Conservation (phyloP, 2,888 invertebrate species). For the Cheilosia impressa region DNA sequence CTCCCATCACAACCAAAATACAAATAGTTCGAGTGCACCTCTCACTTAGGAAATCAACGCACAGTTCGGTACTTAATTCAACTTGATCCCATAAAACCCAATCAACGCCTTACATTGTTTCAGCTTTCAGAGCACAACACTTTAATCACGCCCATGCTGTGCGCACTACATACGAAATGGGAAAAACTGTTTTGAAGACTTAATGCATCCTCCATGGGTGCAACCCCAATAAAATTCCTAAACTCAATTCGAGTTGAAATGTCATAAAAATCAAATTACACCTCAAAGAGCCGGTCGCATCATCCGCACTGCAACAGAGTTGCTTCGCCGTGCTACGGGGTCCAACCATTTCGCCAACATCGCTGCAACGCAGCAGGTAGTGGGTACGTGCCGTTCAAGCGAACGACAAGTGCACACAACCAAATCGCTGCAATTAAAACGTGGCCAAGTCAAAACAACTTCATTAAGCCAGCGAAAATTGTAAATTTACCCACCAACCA, state of each 20-base stretch:
- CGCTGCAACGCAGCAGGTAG: slow-evolving; percentile 14
- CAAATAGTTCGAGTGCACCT: not conserved
- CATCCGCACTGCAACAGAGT: slow-evolving; percentile 52
- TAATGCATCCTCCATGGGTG: slow-evolving; percentile 49
- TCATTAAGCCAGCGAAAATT: slow-evolving; percentile 67
- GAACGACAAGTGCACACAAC: slow-evolving; percentile 60
- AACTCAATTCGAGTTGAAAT: slow-evolving; percentile 33
- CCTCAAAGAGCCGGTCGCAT: slow-evolving; percentile 43
- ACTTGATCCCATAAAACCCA: slow-evolving; percentile 60
- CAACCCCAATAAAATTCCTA: slow-evolving; percentile 45
- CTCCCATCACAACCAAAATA: not conserved
- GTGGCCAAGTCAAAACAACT: slow-evolving; percentile 65
- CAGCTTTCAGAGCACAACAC: slow-evolving; percentile 15
- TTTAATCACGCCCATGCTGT: slow-evolving; percentile 38
- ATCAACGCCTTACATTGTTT: slow-evolving; percentile 54
- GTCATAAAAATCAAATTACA: slow-evolving; percentile 74
- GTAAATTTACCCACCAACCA: slow-evolving; percentile 22
- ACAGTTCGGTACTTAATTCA: slow-evolving; percentile 50
- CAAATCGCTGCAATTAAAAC: slow-evolving; percentile 73
- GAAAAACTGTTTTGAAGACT: slow-evolving; percentile 37
- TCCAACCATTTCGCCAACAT: slow-evolving; percentile 6
- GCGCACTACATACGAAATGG: slow-evolving; percentile 18
- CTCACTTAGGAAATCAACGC: slow-evolving; percentile 19
- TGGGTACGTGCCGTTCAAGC: slow-evolving; percentile 58
- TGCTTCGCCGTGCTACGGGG: not conserved